Base-by-base conservation (phyloP, 2,888 invertebrate genomes). In the Agrilus cyanescens region DNA sequence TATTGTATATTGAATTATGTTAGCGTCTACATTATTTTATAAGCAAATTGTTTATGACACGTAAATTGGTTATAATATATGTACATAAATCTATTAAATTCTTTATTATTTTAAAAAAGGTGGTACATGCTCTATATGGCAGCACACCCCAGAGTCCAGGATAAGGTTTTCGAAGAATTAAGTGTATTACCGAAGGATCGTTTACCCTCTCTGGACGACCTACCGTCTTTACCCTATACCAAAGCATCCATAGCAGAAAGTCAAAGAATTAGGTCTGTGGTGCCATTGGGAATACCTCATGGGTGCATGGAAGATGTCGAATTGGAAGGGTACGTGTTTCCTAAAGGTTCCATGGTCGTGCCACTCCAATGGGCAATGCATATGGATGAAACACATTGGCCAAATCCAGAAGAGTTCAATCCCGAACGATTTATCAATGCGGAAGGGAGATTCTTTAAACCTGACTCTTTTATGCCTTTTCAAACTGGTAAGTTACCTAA, bases 201-300 rank as follows among this genome's bases (percentile, higher is more conserved):
- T 10, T 39, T 47, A 42, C 71, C 74, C 4, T 67, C 67, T 20
- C 68, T 82, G 16, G 71, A 69, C 3, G 79, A 83, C 48, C 59
- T 75, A 40, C 50, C 66, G 1, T 58, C 58, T 15, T 59, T 85
- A 48, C 76, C 78, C 0, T 74, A 73, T 49, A 64, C 80, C 6
- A 79, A 82, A 66, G 89, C 91, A 12, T 76, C 83, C 12, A 72
- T 91, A 30, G 75, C 78, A 43, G 91, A 91, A 68, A 74, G 78
- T 0, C 86, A 87, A 60, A 73, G 91, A 39, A 76, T 88, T 32
- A 71, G 87, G 18, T 78, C 84, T 1, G 83, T 86, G 4, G 82
- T 86, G 1, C 89, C 90, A 0, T 67, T 86, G 25, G 90, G 91
- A 4, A 82, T 90, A 51, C 89, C 91, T 6, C 90, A 90, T 60